Evolutionary conservation across 2,113 vertebrate species (phyloP).

Genomic region (Chunga burmeisteri): DNA sequence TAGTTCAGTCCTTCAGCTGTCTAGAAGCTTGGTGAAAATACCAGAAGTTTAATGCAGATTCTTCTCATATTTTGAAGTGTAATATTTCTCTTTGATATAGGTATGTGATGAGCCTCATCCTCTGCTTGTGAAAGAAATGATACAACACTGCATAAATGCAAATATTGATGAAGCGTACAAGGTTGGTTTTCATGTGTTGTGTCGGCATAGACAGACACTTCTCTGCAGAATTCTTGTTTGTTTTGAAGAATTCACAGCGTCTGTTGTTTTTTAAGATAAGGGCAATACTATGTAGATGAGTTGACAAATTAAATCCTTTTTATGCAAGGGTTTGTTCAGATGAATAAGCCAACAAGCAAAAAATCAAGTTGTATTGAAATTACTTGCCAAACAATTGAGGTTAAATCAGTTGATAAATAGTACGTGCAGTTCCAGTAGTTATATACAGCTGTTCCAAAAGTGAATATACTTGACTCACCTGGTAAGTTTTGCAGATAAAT

Average conservation of each 20-base stretch:
- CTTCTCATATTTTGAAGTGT: not conserved
- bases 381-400: not conserved
- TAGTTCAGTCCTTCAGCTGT: not conserved
- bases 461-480: not conserved
- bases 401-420: not conserved
- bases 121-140: slow-evolving; percentile 94
- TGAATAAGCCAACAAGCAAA: not conserved
- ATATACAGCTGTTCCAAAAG: not conserved
- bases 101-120: slow-evolving; percentile 98
- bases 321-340: not conserved
- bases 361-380: not conserved
- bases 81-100: slow-evolving; percentile 42
- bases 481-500: not conserved
- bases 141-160: slow-evolving; percentile 87
- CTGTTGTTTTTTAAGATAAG: not conserved
- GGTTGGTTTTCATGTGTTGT: slow-evolving; percentile 66
- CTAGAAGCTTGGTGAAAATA: not conserved
- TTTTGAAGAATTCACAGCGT: not conserved
- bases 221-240: not conserved
- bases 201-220: not conserved
- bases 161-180: slow-evolving; percentile 92
- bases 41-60: not conserved
- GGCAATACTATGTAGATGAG: not conserved
- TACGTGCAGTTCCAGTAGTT: not conserved
- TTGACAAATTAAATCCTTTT: not conserved